Conservation (phyloP, 1,140 invertebrate genomes). For the Diachasma alloeum region DNA sequence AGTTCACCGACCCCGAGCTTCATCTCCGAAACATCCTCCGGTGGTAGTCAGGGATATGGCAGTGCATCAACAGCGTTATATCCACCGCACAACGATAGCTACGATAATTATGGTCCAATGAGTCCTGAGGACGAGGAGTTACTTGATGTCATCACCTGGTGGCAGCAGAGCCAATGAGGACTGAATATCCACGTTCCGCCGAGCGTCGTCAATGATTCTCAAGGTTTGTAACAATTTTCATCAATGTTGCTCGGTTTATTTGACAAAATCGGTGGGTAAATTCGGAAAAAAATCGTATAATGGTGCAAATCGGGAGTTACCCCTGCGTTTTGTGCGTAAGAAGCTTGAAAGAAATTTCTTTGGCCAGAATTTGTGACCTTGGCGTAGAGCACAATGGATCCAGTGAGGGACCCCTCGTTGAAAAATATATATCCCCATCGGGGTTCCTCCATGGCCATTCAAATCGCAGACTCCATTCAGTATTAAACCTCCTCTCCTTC, state of each 20-base stretch:
- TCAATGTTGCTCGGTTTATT: not conserved
- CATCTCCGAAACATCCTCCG: constrained; percentile 77
- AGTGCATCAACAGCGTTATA: constrained; percentile 65
- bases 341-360: constrained; percentile 48
- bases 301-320: not conserved
- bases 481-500: constrained; percentile 22
- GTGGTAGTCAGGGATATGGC: constrained; percentile 62
- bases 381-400: constrained; percentile 53
- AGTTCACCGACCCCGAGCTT: constrained; percentile 83
- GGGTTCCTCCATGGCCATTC: constrained; percentile 38
- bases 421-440: constrained; percentile 30
- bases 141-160: constrained; percentile 87
- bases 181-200: not conserved
- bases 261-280: not conserved
- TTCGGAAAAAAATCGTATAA: not conserved
- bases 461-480: constrained; percentile 59
- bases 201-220: constrained; percentile 10
- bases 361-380: constrained; percentile 62
- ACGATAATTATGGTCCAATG: constrained; percentile 82
- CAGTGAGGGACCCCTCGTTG: constrained; percentile 49
- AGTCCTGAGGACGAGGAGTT: constrained; percentile 91
- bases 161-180: constrained; percentile 73
- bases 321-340: constrained; percentile 15
- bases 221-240: constrained; percentile 41
- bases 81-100: constrained; percentile 69